Conservation (phyloP, 2,888 invertebrate species). For the Drosophila kokeensis region DNA sequence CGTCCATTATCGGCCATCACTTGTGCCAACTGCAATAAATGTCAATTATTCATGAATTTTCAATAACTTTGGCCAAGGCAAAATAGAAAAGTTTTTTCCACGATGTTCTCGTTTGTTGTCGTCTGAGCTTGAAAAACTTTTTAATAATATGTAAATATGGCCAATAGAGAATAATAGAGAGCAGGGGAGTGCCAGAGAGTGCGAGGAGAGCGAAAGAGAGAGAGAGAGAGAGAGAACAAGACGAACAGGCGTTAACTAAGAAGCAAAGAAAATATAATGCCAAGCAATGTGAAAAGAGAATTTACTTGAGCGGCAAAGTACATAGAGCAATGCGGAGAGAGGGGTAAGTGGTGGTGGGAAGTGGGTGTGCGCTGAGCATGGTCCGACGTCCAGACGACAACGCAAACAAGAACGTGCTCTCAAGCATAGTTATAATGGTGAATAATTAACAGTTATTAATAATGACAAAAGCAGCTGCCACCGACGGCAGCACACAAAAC, state of each 20-base stretch:
- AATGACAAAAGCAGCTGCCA: conserved; percentile 83
- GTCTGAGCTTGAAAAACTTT: conserved; percentile 70
- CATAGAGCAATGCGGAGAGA: conserved; percentile 22
- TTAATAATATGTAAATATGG: conserved; percentile 78
- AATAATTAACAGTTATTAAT: conserved; percentile 84
- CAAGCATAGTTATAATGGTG: conserved; percentile 73
- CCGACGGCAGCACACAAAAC: conserved; percentile 46
- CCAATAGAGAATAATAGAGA: conserved; percentile 37
- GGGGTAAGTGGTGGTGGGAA: background rate
- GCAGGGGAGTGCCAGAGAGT: background rate
- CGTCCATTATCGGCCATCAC: conserved; percentile 74
- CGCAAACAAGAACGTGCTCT: conserved; percentile 61
- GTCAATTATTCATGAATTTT: conserved; percentile 79
- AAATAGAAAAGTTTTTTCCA: conserved; percentile 70
- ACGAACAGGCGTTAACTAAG: conserved; percentile 66
- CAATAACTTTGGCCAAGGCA: conserved; percentile 70
- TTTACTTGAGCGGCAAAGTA: conserved; percentile 62
- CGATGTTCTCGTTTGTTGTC: conserved; percentile 25
- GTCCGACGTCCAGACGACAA: conserved; percentile 31
- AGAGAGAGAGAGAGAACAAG: conserved; percentile 2
- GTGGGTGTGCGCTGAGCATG: background rate
- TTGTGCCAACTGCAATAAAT: conserved; percentile 80
- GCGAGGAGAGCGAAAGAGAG: background rate
- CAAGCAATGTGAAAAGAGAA: conserved; percentile 72
- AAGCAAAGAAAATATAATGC: conserved; percentile 73